Evolutionary conservation across 2,888 invertebrate genomes (phyloP).

Genomic region (Conus canariensis): DNA sequence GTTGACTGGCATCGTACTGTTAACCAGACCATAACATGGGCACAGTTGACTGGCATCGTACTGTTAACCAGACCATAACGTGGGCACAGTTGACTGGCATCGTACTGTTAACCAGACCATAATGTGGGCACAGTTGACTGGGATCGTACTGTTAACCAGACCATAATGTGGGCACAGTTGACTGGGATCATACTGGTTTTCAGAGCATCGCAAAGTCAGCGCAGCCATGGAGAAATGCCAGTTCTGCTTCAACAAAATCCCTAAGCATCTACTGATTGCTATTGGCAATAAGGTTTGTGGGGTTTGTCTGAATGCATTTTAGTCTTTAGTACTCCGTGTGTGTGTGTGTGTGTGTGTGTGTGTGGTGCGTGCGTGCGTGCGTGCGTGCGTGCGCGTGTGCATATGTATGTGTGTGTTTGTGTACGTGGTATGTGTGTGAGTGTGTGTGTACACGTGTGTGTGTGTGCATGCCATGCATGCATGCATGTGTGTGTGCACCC

Average conservation of each 20-base stretch:
- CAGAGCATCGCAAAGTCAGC: slow-evolving; percentile 84
- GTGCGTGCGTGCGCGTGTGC: neutral
- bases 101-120: too few relatives aligned
- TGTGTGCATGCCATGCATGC: neutral
- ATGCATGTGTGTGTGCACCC: neutral
- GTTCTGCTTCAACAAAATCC: slow-evolving; percentile 90
- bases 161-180: too few relatives aligned
- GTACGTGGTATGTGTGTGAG: neutral
- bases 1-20: too few relatives aligned
- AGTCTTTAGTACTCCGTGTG: neutral
- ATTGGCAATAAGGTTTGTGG: slow-evolving; percentile 86
- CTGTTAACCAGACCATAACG: too few relatives aligned
- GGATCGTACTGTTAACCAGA: too few relatives aligned
- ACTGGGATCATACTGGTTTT: neutral
- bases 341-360: neutral
- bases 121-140: too few relatives aligned
- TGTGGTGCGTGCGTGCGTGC: neutral
- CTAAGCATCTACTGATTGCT: slow-evolving; percentile 91
- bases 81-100: too few relatives aligned
- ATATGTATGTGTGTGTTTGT: neutral
- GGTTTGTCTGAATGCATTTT: neutral
- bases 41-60: too few relatives aligned
- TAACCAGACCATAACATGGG: too few relatives aligned
- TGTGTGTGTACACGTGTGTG: neutral
- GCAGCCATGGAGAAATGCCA: slow-evolving; percentile 88